A percentile compares a stretch with the other conserved stretches of the same genome.
These are phyloP conservation scores for Acridotheres tristis DNA, from an alignment of 2,797 vertebrate genomes.

Conservation along the genomic window DNA sequence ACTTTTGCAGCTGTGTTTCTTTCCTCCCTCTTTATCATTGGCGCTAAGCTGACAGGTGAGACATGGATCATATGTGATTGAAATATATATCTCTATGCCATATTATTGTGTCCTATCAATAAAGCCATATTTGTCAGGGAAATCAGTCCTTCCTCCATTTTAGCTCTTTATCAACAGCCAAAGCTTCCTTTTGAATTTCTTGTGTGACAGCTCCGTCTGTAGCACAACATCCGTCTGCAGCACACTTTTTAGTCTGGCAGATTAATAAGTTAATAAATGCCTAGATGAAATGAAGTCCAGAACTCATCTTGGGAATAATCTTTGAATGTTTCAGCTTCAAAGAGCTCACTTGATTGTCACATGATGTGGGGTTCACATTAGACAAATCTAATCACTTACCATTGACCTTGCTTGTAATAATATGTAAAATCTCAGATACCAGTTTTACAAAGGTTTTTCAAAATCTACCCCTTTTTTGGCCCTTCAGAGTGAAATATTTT, in stretches of 20 bases:
- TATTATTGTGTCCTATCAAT: constrained; percentile 14
- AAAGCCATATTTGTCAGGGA: not conserved
- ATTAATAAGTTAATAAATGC: constrained; percentile 42
- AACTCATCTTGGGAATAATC: not conserved
- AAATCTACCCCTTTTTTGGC: not conserved
- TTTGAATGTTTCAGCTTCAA: not conserved
- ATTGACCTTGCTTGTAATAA: not conserved
- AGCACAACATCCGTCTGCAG: not conserved
- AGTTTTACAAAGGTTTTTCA: not conserved
- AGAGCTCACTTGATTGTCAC: not conserved
- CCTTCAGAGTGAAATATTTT: not conserved
- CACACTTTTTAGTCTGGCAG: not conserved
- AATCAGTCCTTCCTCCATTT: constrained; percentile 5
- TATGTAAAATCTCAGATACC: not conserved
- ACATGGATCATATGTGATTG: constrained; percentile 28
- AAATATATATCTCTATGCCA: constrained; percentile 5
- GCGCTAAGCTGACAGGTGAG: not conserved
- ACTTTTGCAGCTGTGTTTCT: not conserved
- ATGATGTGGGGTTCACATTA: not conserved
- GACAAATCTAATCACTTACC: not conserved
- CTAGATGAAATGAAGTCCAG: constrained; percentile 21
- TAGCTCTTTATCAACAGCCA: not conserved
- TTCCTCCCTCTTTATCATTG: not conserved
- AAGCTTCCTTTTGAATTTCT: constrained; percentile 1
- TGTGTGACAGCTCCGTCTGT: not conserved